Conservation (phyloP, 2,113 vertebrate genomes). For the Coturnix japonica region DNA sequence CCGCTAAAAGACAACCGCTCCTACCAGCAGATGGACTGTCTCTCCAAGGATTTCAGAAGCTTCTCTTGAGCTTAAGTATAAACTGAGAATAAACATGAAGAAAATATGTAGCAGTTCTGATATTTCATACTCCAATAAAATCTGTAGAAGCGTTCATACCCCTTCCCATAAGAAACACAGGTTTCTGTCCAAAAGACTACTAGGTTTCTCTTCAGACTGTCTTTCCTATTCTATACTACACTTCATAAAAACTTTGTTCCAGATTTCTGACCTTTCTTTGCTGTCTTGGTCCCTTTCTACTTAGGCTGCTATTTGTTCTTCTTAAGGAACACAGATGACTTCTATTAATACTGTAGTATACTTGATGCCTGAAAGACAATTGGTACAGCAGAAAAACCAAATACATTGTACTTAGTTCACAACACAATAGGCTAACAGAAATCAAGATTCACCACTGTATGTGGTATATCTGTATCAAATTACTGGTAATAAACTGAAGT, state of each 20-base stretch:
- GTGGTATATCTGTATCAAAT: neutral
- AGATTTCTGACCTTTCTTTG: neutral
- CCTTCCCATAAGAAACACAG: neutral
- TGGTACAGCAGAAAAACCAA: neutral
- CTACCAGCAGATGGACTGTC: neutral
- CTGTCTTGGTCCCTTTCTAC: neutral
- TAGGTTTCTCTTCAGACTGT: neutral
- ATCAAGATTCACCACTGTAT: neutral
- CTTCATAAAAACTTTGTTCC: neutral
- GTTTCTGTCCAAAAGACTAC: neutral
- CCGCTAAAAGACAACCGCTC: neutral
- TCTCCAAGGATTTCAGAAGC: neutral
- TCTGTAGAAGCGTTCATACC: neutral
- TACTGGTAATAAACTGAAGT: neutral
- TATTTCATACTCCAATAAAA: neutral
- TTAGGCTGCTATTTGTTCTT: neutral
- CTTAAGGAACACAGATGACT: neutral
- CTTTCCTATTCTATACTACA: neutral
- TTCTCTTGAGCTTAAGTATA: neutral
- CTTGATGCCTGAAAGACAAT: neutral
- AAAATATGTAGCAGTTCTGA: neutral
- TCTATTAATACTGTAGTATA: neutral
- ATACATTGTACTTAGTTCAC: neutral
- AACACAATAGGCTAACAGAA: constrained; percentile 8
- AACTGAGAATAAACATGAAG: neutral